A percentile compares a stretch with the other conserved stretches of the same genome.
phyloP scores from a whole-genome alignment of 2,888 invertebrate genomes.

The Caenorhabditis wallacei region DNA sequence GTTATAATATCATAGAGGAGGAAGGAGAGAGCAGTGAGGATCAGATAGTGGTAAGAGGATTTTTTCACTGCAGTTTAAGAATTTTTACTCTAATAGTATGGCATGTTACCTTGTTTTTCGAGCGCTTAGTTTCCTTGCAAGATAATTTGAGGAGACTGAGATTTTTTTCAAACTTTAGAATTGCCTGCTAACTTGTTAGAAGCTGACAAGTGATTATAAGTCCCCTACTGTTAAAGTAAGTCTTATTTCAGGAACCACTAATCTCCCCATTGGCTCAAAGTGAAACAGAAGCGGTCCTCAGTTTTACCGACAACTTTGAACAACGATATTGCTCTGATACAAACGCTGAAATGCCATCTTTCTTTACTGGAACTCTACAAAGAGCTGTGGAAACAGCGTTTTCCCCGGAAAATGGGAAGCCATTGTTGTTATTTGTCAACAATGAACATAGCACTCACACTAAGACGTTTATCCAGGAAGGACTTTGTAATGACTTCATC shows the following conservation, averaged over 20 bases:
- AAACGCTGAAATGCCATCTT: no score
- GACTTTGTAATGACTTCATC: slow-evolving; percentile 7
- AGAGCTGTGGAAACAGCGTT: slow-evolving; percentile 6
- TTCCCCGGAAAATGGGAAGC: not conserved
- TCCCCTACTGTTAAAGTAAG: no score
- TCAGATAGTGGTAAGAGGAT: no score
- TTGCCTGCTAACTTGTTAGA: no score
- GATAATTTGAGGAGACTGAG: no score
- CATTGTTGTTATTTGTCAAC: slow-evolving; percentile 9
- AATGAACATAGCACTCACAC: slow-evolving; percentile 4
- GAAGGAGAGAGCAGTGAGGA: not conserved
- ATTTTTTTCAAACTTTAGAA: no score
- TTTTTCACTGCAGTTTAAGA: no score
- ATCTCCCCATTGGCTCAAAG: not conserved
- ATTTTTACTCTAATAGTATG: no score
- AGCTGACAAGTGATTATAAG: no score
- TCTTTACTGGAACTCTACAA: slow-evolving; percentile 8
- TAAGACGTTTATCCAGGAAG: not conserved
- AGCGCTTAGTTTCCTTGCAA: no score
- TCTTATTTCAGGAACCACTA: not conserved
- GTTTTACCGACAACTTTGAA: not conserved
- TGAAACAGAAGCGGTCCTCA: not conserved
- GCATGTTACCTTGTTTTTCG: no score
- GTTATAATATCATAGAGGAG: not conserved
- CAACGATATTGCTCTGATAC: not conserved